phyloP scores from a whole-genome alignment of 2,797 vertebrate genomes.

The Helarctos malayanus region DNA sequence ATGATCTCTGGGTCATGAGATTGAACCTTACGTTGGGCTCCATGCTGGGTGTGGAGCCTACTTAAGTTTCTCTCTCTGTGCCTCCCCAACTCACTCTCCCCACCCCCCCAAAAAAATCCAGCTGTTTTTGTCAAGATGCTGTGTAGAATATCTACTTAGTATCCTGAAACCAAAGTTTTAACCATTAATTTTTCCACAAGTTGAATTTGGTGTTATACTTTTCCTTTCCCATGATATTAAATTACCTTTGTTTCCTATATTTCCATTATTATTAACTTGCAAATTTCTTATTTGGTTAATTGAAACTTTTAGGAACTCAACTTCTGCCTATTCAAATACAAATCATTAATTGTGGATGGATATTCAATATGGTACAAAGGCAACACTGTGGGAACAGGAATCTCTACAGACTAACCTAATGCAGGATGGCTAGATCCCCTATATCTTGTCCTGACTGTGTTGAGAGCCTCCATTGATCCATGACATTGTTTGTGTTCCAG shows the following conservation, averaged over 20 bases:
- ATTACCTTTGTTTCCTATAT: neutral
- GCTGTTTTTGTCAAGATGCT: neutral
- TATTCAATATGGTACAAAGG: neutral
- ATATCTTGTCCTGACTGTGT: neutral
- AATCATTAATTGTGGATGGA: neutral
- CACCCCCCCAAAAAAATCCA: neutral
- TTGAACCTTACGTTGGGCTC: neutral
- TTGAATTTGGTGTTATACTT: neutral
- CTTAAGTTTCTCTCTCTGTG: neutral
- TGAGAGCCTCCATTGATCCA: neutral
- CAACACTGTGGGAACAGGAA: neutral
- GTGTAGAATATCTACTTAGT: neutral
- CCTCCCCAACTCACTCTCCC: neutral
- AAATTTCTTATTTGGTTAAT: neutral
- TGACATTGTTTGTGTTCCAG: conserved; percentile 57
- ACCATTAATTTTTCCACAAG: neutral
- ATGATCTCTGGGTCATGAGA: neutral
- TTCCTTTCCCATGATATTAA: neutral
- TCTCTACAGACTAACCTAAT: neutral
- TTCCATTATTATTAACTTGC: neutral
- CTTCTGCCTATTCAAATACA: neutral
- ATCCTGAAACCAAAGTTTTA: neutral
- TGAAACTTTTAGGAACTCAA: neutral
- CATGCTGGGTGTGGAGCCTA: neutral
- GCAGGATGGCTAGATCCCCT: neutral